Evolutionary conservation across 1,140 invertebrate species (phyloP).

Genomic region (Papilio dardanus): DNA sequence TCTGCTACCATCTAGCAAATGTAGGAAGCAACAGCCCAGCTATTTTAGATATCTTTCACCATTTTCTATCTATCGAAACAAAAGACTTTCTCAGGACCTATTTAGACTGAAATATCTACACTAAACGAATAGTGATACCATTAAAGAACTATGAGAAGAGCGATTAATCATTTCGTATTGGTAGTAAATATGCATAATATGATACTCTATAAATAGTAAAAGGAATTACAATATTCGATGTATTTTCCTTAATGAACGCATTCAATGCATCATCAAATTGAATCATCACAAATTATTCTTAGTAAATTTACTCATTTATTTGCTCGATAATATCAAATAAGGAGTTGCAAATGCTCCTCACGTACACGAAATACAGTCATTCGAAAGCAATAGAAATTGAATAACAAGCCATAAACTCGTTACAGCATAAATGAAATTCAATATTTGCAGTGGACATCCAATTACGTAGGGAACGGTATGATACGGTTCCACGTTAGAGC

Average conservation of each 20-base stretch:
- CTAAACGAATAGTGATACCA: no score
- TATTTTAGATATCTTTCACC: neutral
- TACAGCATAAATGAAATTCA: conserved; percentile 62
- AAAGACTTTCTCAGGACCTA: no score
- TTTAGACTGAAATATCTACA: no score
- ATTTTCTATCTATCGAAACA: neutral
- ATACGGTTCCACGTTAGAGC: conserved; percentile 49
- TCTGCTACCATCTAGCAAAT: neutral
- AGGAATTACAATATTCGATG: conserved; percentile 1
- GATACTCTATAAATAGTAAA: neutral
- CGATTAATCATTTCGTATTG: no score
- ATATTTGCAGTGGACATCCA: conserved; percentile 61
- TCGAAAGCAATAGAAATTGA: conserved; percentile 46
- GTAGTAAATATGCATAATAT: neutral
- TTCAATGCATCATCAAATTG: conserved; percentile 22
- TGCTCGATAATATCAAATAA: neutral
- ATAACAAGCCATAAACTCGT: conserved; percentile 59
- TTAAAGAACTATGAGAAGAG: no score
- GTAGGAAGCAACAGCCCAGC: neutral
- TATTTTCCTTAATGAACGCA: conserved; percentile 33
- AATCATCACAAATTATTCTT: conserved; percentile 33
- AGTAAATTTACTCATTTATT: conserved; percentile 30
- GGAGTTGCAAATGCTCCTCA: neutral
- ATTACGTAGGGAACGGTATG: conserved; percentile 48
- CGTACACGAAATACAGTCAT: conserved; percentile 19